A percentile compares a stretch with the other conserved stretches of the same genome.
These are phyloP conservation scores for Chaetodon auriga DNA, from an alignment of 2,113 vertebrate species.

Conservation along the genomic window DNA sequence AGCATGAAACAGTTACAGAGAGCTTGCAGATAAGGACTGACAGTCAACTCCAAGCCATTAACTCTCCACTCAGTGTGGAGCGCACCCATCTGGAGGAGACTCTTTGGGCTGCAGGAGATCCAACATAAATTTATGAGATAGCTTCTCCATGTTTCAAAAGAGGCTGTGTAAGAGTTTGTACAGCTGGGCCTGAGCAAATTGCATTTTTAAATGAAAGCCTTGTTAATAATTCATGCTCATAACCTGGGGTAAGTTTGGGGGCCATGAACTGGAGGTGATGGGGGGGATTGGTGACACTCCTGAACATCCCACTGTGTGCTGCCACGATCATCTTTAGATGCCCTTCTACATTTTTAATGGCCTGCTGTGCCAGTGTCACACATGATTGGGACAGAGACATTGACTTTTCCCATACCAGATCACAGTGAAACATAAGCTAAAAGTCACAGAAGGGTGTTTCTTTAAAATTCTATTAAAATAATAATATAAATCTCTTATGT, in stretches of 20 bases:
- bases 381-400: constrained; percentile 29
- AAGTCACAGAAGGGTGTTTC: constrained; percentile 52
- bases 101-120: constrained; percentile 57
- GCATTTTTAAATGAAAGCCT: constrained; percentile 61
- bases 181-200: constrained; percentile 57
- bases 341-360: constrained; percentile 70
- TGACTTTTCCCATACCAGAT: constrained; percentile 21
- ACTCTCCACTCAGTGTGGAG: constrained; percentile 47
- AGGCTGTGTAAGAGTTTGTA: constrained; percentile 46
- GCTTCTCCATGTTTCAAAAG: constrained; percentile 43
- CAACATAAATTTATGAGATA: constrained; percentile 51
- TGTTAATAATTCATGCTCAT: constrained; percentile 67
- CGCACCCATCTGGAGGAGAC: constrained; percentile 65
- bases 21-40: constrained; percentile 35
- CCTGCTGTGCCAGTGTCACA: constrained; percentile 57
- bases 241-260: constrained; percentile 63
- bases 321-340: constrained; percentile 61
- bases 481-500: constrained; percentile 19
- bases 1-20: constrained; percentile 19
- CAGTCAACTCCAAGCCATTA: constrained; percentile 61
- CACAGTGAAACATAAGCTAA: constrained; percentile 42
- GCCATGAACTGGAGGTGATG: constrained; percentile 48
- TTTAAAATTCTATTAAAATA: constrained; percentile 15
- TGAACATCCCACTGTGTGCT: constrained; percentile 63
- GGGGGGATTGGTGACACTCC: constrained; percentile 52